Conservation (phyloP, 2,113 vertebrate species). For the Cololabis saira region DNA sequence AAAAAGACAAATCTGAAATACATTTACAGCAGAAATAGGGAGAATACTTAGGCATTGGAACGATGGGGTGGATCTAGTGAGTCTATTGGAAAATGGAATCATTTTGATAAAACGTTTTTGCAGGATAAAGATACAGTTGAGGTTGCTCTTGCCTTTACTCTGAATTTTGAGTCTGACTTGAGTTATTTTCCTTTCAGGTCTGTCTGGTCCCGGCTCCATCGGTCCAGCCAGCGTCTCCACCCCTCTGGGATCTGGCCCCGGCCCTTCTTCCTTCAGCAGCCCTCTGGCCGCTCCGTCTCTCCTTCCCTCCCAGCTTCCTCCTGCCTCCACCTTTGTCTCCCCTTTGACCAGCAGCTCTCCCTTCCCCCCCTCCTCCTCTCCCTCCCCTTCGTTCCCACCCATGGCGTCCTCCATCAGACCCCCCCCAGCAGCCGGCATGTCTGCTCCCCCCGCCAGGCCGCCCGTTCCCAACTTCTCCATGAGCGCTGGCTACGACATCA, state of each 20-base stretch:
- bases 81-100: too few relatives aligned
- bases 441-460: constrained; percentile 81
- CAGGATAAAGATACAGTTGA: too few relatives aligned
- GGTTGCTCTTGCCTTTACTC: too few relatives aligned
- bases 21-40: too few relatives aligned
- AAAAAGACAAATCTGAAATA: too few relatives aligned
- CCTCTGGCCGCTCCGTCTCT: constrained; percentile 46
- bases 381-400: constrained; percentile 44
- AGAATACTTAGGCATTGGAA: too few relatives aligned
- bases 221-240: constrained; percentile 52
- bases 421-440: constrained; percentile 51
- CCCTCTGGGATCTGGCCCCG: constrained; percentile 58
- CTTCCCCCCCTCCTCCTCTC: constrained; percentile 37
- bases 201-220: constrained; percentile 51
- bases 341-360: constrained; percentile 57
- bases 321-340: constrained; percentile 38
- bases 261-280: constrained; percentile 71
- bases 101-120: too few relatives aligned
- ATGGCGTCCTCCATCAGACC: constrained; percentile 22
- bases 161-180: not conserved
- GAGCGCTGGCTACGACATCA: constrained; percentile 89
- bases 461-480: constrained; percentile 86
- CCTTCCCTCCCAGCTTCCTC: constrained; percentile 23
- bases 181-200: constrained; percentile 40
- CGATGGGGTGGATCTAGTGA: too few relatives aligned